Conservation (phyloP, 2,797 vertebrate genomes). For the Gymnodraco acuticeps region DNA sequence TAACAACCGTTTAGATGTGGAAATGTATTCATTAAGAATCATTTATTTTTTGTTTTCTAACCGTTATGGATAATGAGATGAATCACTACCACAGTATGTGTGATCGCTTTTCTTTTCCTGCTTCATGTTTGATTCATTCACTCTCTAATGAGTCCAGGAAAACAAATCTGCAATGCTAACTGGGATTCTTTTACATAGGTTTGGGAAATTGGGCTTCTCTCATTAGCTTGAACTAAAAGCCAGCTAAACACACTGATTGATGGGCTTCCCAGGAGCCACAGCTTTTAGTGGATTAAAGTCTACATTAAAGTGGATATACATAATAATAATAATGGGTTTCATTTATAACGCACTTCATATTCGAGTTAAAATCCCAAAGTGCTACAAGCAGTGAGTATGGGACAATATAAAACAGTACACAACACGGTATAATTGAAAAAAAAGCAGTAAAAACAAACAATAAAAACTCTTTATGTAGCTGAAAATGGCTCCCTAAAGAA, state of each 20-base stretch:
- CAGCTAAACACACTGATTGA: neutral
- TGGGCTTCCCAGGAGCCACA: too few relatives aligned
- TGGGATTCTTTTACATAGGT: neutral
- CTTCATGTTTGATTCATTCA: neutral
- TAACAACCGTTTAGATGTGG: neutral
- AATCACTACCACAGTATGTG: neutral
- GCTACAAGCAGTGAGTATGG: too few relatives aligned
- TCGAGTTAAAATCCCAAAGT: too few relatives aligned
- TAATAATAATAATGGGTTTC: too few relatives aligned
- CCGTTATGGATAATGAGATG: neutral
- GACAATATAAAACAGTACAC: too few relatives aligned
- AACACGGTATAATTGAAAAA: too few relatives aligned
- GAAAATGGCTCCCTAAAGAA: neutral
- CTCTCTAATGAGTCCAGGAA: neutral
- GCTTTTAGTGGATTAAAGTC: too few relatives aligned
- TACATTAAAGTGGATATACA: too few relatives aligned
- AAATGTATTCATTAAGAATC: neutral
- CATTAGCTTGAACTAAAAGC: too few relatives aligned
- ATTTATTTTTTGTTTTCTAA: neutral
- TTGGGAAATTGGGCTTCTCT: neutral
- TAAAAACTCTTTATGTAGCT: too few relatives aligned
- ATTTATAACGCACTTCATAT: too few relatives aligned
- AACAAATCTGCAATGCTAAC: neutral
- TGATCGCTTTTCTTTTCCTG: conserved; percentile 1
- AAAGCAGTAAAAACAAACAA: too few relatives aligned